Evolutionary conservation across 1,140 invertebrate species (phyloP).

Genomic region (Drosophila ficusphila): DNA sequence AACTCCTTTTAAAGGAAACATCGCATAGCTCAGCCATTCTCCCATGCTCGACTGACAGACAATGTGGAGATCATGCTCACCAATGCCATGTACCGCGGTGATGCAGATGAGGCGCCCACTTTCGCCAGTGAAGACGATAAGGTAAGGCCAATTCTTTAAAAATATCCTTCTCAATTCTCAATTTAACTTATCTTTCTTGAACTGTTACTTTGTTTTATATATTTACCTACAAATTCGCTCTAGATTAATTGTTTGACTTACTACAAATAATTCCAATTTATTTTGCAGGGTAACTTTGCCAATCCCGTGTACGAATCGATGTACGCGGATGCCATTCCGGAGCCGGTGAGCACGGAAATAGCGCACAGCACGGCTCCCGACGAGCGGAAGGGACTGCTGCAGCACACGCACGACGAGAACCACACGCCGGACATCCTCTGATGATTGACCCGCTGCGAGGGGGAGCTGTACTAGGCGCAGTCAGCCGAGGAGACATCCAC

Average conservation of each 20-base stretch:
- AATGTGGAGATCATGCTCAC: conserved; percentile 90
- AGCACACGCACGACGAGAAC: conserved; percentile 81
- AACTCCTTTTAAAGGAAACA: conserved; percentile 68
- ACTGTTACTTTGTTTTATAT: too few relatives aligned
- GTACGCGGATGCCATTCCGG: conserved; percentile 86
- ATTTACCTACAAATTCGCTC: background rate
- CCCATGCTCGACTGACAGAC: conserved; percentile 91
- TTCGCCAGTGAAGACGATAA: conserved; percentile 87
- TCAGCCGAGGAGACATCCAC: conserved; percentile 7
- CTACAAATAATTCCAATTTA: background rate
- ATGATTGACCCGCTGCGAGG: conserved; percentile 63
- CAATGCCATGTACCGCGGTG: conserved; percentile 93
- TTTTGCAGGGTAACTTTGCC: conserved; percentile 88
- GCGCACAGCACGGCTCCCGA: conserved; percentile 75
- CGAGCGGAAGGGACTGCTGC: conserved; percentile 77
- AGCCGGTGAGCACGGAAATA: conserved; percentile 65
- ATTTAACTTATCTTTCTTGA: too few relatives aligned
- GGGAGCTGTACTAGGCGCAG: conserved; percentile 69
- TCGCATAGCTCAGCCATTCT: conserved; percentile 88
- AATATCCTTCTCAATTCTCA: too few relatives aligned
- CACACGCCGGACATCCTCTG: conserved; percentile 83
- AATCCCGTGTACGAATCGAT: conserved; percentile 94
- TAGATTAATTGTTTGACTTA: background rate
- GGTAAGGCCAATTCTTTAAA: conserved; percentile 84
- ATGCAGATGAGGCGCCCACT: conserved; percentile 87